A percentile compares a stretch with the other conserved stretches of the same genome.
Evolutionary conservation across 2,888 invertebrate genomes (phyloP).

Genomic region (Chironomus tentans): DNA sequence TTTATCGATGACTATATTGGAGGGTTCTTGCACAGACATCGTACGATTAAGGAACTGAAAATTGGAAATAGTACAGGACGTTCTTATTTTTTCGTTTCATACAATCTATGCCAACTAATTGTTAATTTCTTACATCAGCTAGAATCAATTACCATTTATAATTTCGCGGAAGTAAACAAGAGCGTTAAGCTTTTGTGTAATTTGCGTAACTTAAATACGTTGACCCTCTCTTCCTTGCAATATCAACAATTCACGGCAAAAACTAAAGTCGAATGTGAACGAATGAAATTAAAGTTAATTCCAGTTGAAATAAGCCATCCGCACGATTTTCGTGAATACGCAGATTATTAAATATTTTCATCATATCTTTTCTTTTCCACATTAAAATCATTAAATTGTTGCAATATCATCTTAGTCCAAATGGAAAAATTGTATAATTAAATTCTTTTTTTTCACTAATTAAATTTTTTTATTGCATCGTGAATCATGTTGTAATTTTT

Average conservation of each 20-base stretch:
- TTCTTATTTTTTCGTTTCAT: conserved; percentile 22
- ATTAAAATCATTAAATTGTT: too few species aligned
- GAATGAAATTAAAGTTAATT: not conserved
- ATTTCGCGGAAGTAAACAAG: conserved; percentile 19
- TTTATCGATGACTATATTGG: conserved; percentile 17
- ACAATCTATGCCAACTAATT: conserved; percentile 3
- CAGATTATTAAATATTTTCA: too few species aligned
- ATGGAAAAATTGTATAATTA: too few species aligned
- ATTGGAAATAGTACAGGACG: conserved; percentile 3
- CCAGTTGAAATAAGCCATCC: not conserved
- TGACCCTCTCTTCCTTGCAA: not conserved
- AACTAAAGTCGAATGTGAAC: conserved; percentile 22
- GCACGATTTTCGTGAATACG: not conserved
- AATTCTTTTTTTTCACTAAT: too few species aligned
- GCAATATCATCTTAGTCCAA: too few species aligned
- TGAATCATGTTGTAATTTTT: too few species aligned
- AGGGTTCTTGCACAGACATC: conserved; percentile 15
- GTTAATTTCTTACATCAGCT: conserved; percentile 9
- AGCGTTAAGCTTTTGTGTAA: conserved; percentile 5
- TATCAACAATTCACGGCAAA: conserved; percentile 23
- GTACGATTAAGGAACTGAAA: not conserved
- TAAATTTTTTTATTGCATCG: too few species aligned
- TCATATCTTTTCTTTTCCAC: too few species aligned
- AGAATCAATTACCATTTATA: conserved; percentile 13
- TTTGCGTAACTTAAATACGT: not conserved